These are phyloP conservation scores for Aelia acuminata DNA, from an alignment of 2,888 invertebrate species.

Conservation along the genomic window DNA sequence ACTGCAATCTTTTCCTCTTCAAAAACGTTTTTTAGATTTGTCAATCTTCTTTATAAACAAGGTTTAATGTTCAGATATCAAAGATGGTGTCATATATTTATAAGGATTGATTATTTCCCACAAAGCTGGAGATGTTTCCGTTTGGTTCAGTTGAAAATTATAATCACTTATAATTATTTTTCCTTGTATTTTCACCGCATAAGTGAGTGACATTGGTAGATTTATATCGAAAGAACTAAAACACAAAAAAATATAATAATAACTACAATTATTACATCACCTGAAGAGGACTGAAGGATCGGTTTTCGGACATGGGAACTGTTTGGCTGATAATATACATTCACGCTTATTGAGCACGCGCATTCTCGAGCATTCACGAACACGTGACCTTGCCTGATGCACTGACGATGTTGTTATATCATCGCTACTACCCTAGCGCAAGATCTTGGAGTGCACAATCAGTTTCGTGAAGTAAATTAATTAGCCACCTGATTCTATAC, in stretches of 20 bases:
- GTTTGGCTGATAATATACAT: not conserved
- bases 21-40: too few relatives aligned
- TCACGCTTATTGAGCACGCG: slow-evolving; percentile 17
- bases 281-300: not conserved
- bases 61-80: too few relatives aligned
- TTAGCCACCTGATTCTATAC: not conserved
- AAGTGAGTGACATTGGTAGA: not conserved
- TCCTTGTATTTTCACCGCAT: too few relatives aligned
- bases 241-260: not conserved
- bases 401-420: slow-evolving; percentile 23
- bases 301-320: slow-evolving; percentile 22
- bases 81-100: too few relatives aligned
- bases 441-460: not conserved
- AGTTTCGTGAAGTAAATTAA: slow-evolving; percentile 38
- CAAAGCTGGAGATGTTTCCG: too few relatives aligned
- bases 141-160: too few relatives aligned
- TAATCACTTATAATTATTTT: too few relatives aligned
- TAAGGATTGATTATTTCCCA: not conserved
- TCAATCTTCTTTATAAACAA: too few relatives aligned
- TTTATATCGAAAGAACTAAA: not conserved
- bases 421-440: not conserved
- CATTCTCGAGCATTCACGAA: slow-evolving; percentile 8
- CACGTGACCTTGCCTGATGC: slow-evolving; percentile 41
- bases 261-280: not conserved
- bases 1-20: too few relatives aligned